Evolutionary conservation across 2,888 invertebrate genomes (phyloP).

Genomic region (Phortica magna): DNA sequence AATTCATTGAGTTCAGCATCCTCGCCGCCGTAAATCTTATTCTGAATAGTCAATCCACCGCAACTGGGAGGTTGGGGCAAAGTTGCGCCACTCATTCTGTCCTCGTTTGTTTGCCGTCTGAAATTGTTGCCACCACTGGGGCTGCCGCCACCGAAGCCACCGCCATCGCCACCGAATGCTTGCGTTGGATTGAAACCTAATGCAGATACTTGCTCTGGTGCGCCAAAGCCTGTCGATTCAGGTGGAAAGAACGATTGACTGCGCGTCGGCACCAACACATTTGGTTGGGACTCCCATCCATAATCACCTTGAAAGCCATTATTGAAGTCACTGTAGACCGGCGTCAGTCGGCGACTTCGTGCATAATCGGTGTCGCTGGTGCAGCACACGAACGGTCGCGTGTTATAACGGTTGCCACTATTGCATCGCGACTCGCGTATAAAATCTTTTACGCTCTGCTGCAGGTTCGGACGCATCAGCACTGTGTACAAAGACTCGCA

Average conservation of each 20-base stretch:
- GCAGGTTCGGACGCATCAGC: slow-evolving; percentile 56
- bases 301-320: slow-evolving; percentile 42
- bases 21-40: slow-evolving; percentile 83
- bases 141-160: not conserved
- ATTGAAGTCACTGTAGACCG: slow-evolving; percentile 48
- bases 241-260: slow-evolving; percentile 44
- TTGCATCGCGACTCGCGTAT: slow-evolving; percentile 70
- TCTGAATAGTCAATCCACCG: slow-evolving; percentile 75
- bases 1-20: slow-evolving; percentile 82
- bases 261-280: slow-evolving; percentile 8
- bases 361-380: slow-evolving; percentile 70
- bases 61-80: slow-evolving; percentile 72
- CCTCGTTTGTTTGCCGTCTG: not conserved
- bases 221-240: slow-evolving; percentile 44
- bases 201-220: not conserved
- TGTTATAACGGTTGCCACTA: slow-evolving; percentile 56
- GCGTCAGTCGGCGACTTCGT: slow-evolving; percentile 44
- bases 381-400: slow-evolving; percentile 73
- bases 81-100: slow-evolving; percentile 42
- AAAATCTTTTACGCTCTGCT: slow-evolving; percentile 63
- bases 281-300: slow-evolving; percentile 46
- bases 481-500: slow-evolving; percentile 69
- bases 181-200: not conserved
- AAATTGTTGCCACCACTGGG: slow-evolving; percentile 14
- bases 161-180: not conserved